Evolutionary conservation across 1,140 invertebrate genomes (phyloP), one percentile per base, ranked within the genome.

Genomic region (Penaeus chinensis): DNA sequence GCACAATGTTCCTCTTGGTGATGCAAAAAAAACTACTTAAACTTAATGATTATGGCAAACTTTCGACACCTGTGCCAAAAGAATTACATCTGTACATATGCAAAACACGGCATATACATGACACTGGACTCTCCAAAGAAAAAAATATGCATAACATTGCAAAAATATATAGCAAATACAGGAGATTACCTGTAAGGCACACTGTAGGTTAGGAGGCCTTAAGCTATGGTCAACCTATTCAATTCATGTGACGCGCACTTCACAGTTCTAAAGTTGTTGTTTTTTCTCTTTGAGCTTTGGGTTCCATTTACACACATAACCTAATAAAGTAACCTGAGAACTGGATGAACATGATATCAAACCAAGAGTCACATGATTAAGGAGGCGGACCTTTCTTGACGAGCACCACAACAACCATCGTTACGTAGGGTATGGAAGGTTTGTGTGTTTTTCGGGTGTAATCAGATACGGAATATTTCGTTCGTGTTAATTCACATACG

Each of bases 31-130:
- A 42, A 87, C 37, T 24, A 71, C 19, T 81, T 22, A 87, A 79
- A n/a, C 54, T 37, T 61, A 60, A 63, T 78, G 37, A 74, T 63
- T 87, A 82, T 82, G 80, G 86, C 74, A 83, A 65, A 47, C 69
- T 87, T 87, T 87, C 82, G 82, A 81, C 86, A 87, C 86, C 86
- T 82, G 86, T 61, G 86, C 80, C 81, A 87, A 87, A 87, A 87
- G 81, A 66, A 47, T 66, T 66, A 81, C 20, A 22, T 80, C 69
- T 86, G 63, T 86, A 86, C 84, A 86, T 27, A 24, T 54, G 61
- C 77, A 71, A 54, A 86, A 78, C 84, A 20, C 60, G 81, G 37
- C 62, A 66, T 63, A 83, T 83, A 24, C 71, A 19, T 54, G 54
- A 54, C 54, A 54, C 54, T 54, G 54, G 54, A 54, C 54, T 54